Percentiles rank a stretch among this genome's conserved stretches.
Conservation (phyloP, 2,888 invertebrate species). For the Rhingia rostrata region DNA sequence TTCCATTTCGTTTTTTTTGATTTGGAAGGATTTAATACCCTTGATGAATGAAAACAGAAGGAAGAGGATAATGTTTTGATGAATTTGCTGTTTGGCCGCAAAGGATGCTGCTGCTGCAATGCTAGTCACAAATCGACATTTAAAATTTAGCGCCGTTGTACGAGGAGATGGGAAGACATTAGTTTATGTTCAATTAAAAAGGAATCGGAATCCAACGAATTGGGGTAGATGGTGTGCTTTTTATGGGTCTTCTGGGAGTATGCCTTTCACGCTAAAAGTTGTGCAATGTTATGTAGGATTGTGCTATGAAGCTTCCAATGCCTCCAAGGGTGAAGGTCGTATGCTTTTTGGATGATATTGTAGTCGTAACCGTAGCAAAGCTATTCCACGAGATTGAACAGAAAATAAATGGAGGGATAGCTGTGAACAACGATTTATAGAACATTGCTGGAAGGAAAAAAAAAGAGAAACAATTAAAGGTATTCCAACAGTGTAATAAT, state of each 20-base stretch:
- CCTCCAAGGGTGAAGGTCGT: too few species aligned
- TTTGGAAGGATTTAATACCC: conserved; percentile 33
- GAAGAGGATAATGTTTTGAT: conserved; percentile 67
- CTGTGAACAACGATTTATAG: too few species aligned
- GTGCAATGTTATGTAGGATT: too few species aligned
- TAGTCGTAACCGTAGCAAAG: too few species aligned
- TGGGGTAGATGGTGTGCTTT: conserved; percentile 27
- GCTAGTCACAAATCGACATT: conserved; percentile 58
- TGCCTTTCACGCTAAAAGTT: neutral
- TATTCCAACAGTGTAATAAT: too few species aligned
- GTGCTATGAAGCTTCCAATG: too few species aligned
- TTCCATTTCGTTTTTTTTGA: neutral
- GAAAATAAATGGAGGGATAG: too few species aligned
- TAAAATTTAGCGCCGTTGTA: conserved; percentile 13
- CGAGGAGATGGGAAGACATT: conserved; percentile 9
- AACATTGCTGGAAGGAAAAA: too few species aligned
- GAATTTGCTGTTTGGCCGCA: conserved; percentile 60
- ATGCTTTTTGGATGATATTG: too few species aligned
- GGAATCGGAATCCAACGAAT: conserved; percentile 22
- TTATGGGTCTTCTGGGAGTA: neutral
- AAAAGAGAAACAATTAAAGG: too few species aligned
- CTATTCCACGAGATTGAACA: too few species aligned
- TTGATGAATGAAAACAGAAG: conserved; percentile 66
- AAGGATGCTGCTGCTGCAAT: conserved; percentile 41
- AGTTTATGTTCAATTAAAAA: conserved; percentile 61